Evolutionary conservation across 2,888 invertebrate species (phyloP).

Genomic region (Pelosia muscerda): DNA sequence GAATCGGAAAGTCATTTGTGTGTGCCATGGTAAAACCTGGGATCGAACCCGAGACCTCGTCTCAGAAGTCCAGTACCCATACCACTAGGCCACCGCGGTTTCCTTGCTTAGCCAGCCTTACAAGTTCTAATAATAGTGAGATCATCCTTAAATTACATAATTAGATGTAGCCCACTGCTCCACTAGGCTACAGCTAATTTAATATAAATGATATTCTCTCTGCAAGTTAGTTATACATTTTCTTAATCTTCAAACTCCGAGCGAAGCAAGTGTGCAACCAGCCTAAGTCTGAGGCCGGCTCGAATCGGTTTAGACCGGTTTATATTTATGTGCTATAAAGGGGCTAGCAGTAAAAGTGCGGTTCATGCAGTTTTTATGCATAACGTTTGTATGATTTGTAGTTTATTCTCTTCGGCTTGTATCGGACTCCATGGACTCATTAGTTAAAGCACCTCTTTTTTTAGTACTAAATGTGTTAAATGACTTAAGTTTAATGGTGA

Average conservation of each 20-base stretch:
- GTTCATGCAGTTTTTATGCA: conserved; percentile 64
- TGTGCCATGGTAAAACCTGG: too few species aligned
- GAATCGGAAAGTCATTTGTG: too few species aligned
- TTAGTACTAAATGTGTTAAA: not conserved
- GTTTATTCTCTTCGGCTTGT: conserved; percentile 11
- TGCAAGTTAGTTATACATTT: not conserved
- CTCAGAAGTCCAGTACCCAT: too few species aligned
- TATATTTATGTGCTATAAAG: conserved; percentile 55
- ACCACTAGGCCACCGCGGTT: too few species aligned
- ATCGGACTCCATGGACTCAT: not conserved
- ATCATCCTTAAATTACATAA: too few species aligned
- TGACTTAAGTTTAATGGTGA: not conserved
- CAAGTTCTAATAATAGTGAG: too few species aligned
- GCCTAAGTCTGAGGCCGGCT: conserved; percentile 25
- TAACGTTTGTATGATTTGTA: conserved; percentile 28
- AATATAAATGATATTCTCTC: not conserved
- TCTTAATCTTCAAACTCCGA: not conserved
- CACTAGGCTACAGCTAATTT: too few species aligned
- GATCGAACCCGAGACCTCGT: too few species aligned
- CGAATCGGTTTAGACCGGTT: conserved; percentile 32
- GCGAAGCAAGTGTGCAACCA: conserved; percentile 23
- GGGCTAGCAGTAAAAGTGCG: conserved; percentile 56
- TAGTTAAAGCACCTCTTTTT: not conserved
- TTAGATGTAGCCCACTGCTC: too few species aligned
- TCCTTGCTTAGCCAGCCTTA: too few species aligned